Base-by-base conservation (phyloP, 2,113 vertebrate genomes). In the Oncorhynchus gorbuscha region DNA sequence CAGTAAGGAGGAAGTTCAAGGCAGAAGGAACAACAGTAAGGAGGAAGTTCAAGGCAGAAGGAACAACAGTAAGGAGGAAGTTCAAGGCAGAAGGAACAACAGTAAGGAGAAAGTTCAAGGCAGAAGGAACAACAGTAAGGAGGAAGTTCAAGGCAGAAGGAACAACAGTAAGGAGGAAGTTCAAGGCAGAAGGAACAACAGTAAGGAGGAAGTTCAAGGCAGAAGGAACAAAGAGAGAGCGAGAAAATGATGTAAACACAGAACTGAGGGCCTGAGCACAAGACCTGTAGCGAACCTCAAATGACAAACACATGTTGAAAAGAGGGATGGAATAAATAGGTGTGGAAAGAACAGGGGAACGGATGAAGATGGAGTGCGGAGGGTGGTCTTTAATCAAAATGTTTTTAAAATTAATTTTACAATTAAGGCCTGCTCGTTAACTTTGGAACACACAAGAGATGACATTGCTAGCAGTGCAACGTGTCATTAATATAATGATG, bases 331-430 rank as follows among this genome's bases (percentile, higher is more conserved):
- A 74, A 80, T 30, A 74, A 69, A 30, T 51, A 32, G 76, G n/a
- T 1, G 8, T 0, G 39, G 45, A 77, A 69, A 18, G 55, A 73
- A 82, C 67, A 79, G 75, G 18, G 72, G 61, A 84, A 73, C 76
- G 11, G 90, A 91, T 85, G 85, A 89, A 87, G 90, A 91, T 71
- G 77, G 80, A 88, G 84, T 79, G 80, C 78, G 81, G 79, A 80
- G 79, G 81, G 78, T 89, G 86, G 84, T 91, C 93, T 91, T 93
- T 93, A 92, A 93, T 92, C 90, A 93, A 91, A 92, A 92, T 89
- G 83, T 91, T 92, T 93, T 92, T 89, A 78, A 45, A 91, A 92
- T 93, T 92, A 91, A 92, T 93, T 92, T 90, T 86, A 91, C 90
- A 92, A 94, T 92, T 91, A 94, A 86, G 80, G 75, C 64, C 87